Conservation (phyloP, 2,113 vertebrate species). For the Eclectus roratus region DNA sequence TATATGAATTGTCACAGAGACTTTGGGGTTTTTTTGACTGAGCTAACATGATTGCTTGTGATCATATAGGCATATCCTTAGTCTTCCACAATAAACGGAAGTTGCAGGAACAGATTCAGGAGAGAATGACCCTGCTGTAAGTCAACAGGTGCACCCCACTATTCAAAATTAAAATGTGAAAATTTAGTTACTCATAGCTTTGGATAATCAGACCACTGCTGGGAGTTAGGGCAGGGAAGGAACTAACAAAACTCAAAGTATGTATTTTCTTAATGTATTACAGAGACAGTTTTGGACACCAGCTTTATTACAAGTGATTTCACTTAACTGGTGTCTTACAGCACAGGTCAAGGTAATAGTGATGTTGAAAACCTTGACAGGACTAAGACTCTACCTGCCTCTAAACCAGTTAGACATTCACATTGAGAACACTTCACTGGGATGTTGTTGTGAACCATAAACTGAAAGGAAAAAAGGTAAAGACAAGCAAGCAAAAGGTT, state of each 20-base stretch:
- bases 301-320: neutral
- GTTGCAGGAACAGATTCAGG: neutral
- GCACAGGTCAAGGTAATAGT: neutral
- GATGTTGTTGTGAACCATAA: slow-evolving; percentile 34
- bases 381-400: slow-evolving; percentile 34
- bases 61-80: neutral
- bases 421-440: slow-evolving; percentile 22
- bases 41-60: neutral
- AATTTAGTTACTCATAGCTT: neutral
- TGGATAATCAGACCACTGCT: neutral
- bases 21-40: neutral
- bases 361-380: neutral
- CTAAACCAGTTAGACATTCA: slow-evolving; percentile 18
- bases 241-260: neutral
- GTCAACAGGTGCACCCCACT: neutral
- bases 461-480: slow-evolving; percentile 40
- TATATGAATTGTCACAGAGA: neutral
- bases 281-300: neutral
- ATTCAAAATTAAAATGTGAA: neutral
- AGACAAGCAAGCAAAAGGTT: neutral
- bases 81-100: neutral
- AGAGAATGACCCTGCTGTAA: neutral
- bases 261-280: neutral
- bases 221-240: neutral
- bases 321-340: neutral